Conservation (phyloP, 1,140 invertebrate genomes). For the Tachypleus tridentatus region DNA sequence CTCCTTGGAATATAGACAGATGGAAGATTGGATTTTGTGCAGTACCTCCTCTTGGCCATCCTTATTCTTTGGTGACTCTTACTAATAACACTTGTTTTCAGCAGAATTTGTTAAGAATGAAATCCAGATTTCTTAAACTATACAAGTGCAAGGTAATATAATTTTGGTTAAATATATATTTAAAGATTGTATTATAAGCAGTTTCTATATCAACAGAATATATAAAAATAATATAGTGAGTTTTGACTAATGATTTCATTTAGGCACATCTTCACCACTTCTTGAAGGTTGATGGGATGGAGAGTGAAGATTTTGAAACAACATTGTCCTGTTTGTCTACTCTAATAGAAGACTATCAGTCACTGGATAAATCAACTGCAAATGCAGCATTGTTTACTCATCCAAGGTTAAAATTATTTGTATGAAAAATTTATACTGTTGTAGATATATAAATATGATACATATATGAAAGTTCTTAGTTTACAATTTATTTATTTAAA, state of each 20-base stretch:
- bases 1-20: slow-evolving; percentile 38
- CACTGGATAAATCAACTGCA: no score
- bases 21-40: slow-evolving; percentile 41
- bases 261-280: slow-evolving; percentile 38
- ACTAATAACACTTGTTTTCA: slow-evolving; percentile 37
- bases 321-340: slow-evolving; percentile 30
- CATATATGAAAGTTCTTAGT: no score
- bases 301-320: slow-evolving; percentile 29
- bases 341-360: slow-evolving; percentile 31
- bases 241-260: slow-evolving; percentile 9
- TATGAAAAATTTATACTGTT: no score
- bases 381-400: no score
- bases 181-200: background rate
- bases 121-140: slow-evolving; percentile 34
- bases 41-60: slow-evolving; percentile 34
- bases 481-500: no score
- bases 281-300: slow-evolving; percentile 35
- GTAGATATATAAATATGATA: no score
- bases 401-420: no score
- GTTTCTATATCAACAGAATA: slow-evolving; percentile 20
- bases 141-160: slow-evolving; percentile 33
- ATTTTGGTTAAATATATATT: background rate
- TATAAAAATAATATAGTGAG: background rate
- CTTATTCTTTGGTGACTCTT: slow-evolving; percentile 34
- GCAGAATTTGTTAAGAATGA: slow-evolving; percentile 31